Percentiles rank a stretch among this genome's conserved stretches.
phyloP scores from a whole-genome alignment of 2,888 invertebrate species.

The Leucophenga maculata region DNA sequence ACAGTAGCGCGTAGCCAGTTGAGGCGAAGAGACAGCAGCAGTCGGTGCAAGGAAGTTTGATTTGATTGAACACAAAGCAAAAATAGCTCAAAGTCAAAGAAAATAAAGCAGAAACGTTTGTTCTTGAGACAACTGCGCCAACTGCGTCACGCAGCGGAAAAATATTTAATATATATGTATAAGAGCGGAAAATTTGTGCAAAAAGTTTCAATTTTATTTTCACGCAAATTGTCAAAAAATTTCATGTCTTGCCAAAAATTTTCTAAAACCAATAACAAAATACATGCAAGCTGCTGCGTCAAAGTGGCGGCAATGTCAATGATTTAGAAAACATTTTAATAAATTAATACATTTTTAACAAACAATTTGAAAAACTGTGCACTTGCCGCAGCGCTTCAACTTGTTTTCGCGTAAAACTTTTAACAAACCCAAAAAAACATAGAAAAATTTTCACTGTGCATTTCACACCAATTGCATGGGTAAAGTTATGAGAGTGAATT shows the following conservation, averaged over 20 bases:
- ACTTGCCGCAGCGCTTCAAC: background rate
- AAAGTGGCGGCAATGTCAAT: slow-evolving; percentile 41
- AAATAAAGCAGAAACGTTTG: background rate
- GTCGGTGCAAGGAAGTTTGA: too few relatives aligned
- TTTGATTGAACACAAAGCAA: background rate
- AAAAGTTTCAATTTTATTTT: slow-evolving; percentile 16
- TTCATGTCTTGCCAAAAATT: slow-evolving; percentile 57
- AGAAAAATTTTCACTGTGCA: background rate
- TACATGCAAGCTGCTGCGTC: slow-evolving; percentile 44
- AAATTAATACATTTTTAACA: slow-evolving; percentile 16
- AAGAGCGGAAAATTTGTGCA: slow-evolving; percentile 30
- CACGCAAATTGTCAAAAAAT: slow-evolving; percentile 47
- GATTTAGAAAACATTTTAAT: slow-evolving; percentile 24
- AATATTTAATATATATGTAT: background rate
- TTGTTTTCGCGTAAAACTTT: background rate
- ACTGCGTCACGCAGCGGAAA: slow-evolving; percentile 13
- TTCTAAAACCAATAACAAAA: slow-evolving; percentile 21
- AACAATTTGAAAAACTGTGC: slow-evolving; percentile 10
- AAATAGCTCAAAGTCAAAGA: slow-evolving; percentile 16
- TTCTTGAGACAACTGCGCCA: background rate
- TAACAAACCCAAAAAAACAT: background rate
- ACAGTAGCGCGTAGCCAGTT: too few relatives aligned
- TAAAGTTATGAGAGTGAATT: slow-evolving; percentile 68
- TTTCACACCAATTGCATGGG: slow-evolving; percentile 56
- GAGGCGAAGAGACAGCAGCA: too few relatives aligned